Conservation (phyloP, 53 echinoderm and acorn worm genomes). For the Holothuria scabra region DNA sequence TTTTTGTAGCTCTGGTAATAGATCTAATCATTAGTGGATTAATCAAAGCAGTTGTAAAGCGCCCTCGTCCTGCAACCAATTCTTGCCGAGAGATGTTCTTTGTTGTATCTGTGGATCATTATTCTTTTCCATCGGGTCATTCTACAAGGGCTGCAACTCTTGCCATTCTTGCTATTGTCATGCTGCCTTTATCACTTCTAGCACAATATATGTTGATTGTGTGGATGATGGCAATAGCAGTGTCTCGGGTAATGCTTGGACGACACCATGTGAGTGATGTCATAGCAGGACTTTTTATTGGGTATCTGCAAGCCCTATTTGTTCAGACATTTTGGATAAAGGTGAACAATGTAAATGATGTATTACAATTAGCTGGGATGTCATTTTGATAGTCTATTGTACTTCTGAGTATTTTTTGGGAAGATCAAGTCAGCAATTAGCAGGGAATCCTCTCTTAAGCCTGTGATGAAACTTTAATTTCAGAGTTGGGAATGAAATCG, state of each 20-base stretch:
- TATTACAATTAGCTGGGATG: conserved; percentile 19
- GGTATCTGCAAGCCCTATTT: conserved; percentile 70
- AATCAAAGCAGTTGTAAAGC: conserved; percentile 74
- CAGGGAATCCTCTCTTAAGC: too few relatives aligned
- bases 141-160: conserved; percentile 87
- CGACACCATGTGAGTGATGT: conserved; percentile 90
- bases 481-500: too few relatives aligned
- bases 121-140: conserved; percentile 97
- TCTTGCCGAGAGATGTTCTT: conserved; percentile 82
- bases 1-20: conserved; percentile 70
- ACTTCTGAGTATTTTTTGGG: too few relatives aligned
- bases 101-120: conserved; percentile 82
- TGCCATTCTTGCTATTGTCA: conserved; percentile 34
- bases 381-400: too few relatives aligned
- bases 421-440: too few relatives aligned
- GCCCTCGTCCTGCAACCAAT: conserved; percentile 79
- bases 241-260: conserved; percentile 78
- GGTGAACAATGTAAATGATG: conserved; percentile 20
- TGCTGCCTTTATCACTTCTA: conserved; percentile 9
- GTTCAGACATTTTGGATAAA: conserved; percentile 68
- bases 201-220: neutral
- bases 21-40: conserved; percentile 72
- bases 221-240: conserved; percentile 67
- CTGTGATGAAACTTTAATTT: too few relatives aligned
- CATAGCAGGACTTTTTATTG: conserved; percentile 77